Conservation (phyloP, 1,140 invertebrate genomes). For the Drosophila hydei region DNA sequence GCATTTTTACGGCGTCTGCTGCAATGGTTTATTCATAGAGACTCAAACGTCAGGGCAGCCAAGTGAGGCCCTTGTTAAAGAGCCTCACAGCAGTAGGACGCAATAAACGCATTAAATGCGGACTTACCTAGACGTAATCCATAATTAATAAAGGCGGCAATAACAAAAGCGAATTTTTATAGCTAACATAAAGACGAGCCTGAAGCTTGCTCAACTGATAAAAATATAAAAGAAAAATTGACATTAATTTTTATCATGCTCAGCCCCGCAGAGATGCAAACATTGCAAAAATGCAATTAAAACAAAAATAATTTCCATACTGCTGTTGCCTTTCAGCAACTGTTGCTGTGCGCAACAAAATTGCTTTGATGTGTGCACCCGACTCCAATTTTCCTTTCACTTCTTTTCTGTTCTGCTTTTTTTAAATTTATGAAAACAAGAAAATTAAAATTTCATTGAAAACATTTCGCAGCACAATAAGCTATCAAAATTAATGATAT, state of each 20-base stretch:
- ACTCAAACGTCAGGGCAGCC: slow-evolving; percentile 4
- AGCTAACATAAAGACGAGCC: too few relatives aligned
- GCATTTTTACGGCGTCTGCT: slow-evolving; percentile 43
- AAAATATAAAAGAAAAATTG: slow-evolving; percentile 11
- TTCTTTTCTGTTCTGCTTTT: background rate
- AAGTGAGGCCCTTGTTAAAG: background rate
- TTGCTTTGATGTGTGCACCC: slow-evolving; percentile 38
- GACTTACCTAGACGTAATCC: slow-evolving; percentile 9
- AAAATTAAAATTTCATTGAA: slow-evolving; percentile 45
- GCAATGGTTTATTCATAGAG: slow-evolving; percentile 44
- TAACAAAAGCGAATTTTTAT: too few relatives aligned
- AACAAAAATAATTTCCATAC: slow-evolving; percentile 23
- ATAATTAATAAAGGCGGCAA: slow-evolving; percentile 9
- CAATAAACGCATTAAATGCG: background rate
- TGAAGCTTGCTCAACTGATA: background rate
- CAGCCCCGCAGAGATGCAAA: background rate
- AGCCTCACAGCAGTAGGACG: background rate
- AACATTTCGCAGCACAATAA: slow-evolving; percentile 6
- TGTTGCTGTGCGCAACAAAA: slow-evolving; percentile 34
- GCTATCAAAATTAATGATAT: slow-evolving; percentile 14
- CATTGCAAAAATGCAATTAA: slow-evolving; percentile 38
- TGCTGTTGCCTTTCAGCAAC: slow-evolving; percentile 15
- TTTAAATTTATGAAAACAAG: slow-evolving; percentile 34
- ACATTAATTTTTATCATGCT: slow-evolving; percentile 4
- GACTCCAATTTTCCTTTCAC: slow-evolving; percentile 2